Evolutionary conservation across 2,888 invertebrate species (phyloP), one percentile per base, ranked within the genome.

Genomic region (Amorpha juglandis): DNA sequence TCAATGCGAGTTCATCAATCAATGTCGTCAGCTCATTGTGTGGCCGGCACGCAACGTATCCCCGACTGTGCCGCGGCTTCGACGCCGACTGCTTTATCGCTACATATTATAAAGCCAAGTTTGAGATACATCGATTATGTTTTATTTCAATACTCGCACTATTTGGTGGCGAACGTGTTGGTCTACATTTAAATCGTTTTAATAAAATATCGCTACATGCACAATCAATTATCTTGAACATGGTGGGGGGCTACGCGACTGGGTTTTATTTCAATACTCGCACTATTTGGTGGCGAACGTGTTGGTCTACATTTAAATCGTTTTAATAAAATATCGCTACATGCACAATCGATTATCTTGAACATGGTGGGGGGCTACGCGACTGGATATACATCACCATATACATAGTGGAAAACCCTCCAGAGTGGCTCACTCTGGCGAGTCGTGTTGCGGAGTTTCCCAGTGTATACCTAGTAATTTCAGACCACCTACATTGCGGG

Each of bases 1-100:
- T 91, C 86, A 91, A 91, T 90, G 90, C 86, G 81, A 76, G 82
- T 83, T 82, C 90, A 92, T 93, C 90, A 87, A 92, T 93, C 93
- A 92, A 91, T 76, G 92, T 92, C 92, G 79, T 71, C 86, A 83
- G 87, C 90, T 90, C 88, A 90, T 93, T 92, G 93, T 93, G 92
- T 88, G 91, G 93, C 89, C 91, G 81, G 87, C 92, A 90, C 91
- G 91, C 90, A 89, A 89, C 89, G 79, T 72, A 79, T 81, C 80
- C 80, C 77, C 71, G 66, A 70, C 74, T 78, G 75, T 80, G 81
- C 86, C 77, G 71, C 77, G 71, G 78, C 81, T 72, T 74, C 74
- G 79, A 77, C 79, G 82, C 81, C 80, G 81, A 82, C 80, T 78
- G 81, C 86, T 88, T 88, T 87, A 90, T 89, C 88, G 80, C 81